A percentile compares a stretch with the other conserved stretches of the same genome.
These are phyloP conservation scores for Pedetes capensis DNA, from an alignment of 2,113 vertebrate species.

Conservation along the genomic window DNA sequence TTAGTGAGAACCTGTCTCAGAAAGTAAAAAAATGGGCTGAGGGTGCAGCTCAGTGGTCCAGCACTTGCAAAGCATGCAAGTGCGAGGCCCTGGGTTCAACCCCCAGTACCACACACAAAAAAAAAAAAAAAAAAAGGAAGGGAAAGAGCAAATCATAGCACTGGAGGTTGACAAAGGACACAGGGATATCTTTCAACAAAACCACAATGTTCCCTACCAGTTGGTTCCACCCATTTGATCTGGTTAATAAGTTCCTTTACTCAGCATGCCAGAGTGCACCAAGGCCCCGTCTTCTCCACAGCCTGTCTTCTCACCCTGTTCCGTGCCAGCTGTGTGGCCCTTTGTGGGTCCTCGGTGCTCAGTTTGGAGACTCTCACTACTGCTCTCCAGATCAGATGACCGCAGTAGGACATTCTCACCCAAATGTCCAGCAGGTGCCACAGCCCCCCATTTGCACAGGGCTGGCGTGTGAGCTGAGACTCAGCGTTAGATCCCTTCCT, in stretches of 20 bases:
- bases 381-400: background rate
- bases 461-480: fast-evolving
- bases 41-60: too few species aligned
- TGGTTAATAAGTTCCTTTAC: background rate
- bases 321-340: too few species aligned
- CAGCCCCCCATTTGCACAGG: background rate
- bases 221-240: background rate
- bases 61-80: too few species aligned
- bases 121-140: too few species aligned
- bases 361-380: background rate
- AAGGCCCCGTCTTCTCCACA: background rate
- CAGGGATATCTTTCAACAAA: background rate
- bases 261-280: background rate
- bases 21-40: too few species aligned
- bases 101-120: too few species aligned
- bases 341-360: fast-evolving
- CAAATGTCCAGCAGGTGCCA: background rate
- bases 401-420: background rate
- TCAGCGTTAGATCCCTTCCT: background rate
- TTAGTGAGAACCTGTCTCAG: too few species aligned
- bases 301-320: background rate
- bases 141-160: background rate
- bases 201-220: background rate
- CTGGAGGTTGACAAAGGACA: background rate
- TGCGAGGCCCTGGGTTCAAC: too few species aligned